These are phyloP conservation scores for Sitta carolinensis DNA, from an alignment of 2,797 vertebrate species.

Conservation along the genomic window DNA sequence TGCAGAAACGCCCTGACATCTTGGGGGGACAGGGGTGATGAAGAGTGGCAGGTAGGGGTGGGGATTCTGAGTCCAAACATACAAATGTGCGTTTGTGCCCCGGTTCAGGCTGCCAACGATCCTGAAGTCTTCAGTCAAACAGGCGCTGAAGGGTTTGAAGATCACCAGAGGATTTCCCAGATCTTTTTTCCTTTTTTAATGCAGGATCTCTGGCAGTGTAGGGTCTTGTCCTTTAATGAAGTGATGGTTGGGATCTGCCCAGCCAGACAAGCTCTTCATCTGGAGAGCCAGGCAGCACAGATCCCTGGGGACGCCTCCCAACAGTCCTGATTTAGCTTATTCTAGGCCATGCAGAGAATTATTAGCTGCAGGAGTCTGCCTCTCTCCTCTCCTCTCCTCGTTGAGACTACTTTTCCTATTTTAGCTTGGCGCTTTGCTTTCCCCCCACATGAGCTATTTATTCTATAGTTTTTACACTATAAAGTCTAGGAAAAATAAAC, in stretches of 20 bases:
- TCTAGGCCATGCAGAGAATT: slow-evolving; percentile 60
- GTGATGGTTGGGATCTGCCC: background rate
- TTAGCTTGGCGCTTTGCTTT: background rate
- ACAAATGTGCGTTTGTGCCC: background rate
- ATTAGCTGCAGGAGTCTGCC: slow-evolving; percentile 26
- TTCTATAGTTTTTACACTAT: background rate
- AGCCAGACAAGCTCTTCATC: background rate
- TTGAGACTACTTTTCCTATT: slow-evolving; percentile 27
- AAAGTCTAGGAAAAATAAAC: background rate
- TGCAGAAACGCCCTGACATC: background rate
- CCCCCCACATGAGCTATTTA: background rate
- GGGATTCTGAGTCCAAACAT: background rate
- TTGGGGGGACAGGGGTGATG: background rate
- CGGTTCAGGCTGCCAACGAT: background rate
- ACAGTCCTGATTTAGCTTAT: slow-evolving; percentile 17
- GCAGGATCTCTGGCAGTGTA: background rate
- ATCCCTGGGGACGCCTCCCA: background rate
- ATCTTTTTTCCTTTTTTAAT: background rate
- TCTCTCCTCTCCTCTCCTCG: background rate
- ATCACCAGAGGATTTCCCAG: background rate
- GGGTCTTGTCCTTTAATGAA: background rate
- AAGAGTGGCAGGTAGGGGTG: background rate
- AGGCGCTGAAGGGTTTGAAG: background rate
- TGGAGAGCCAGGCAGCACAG: background rate
- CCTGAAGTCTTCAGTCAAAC: background rate